Evolutionary conservation across 2,113 vertebrate species (phyloP).

Genomic region (Athene cunicularia): DNA sequence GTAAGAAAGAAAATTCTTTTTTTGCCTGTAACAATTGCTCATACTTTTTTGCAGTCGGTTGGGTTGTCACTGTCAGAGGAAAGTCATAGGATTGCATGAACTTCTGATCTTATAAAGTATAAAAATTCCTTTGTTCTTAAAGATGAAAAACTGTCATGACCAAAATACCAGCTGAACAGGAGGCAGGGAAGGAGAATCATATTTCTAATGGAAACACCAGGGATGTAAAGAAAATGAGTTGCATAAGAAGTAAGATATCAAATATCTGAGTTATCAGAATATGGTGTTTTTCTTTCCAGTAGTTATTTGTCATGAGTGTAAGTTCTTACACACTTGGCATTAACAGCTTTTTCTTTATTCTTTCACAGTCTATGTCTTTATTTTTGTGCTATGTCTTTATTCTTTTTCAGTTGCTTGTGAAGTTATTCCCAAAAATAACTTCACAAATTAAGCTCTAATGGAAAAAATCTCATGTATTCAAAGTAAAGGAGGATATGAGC

Average conservation of each 20-base stretch:
- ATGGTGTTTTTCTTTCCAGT: background rate
- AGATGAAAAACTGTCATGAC: conserved; percentile 1
- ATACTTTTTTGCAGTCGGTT: background rate
- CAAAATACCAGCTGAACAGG: conserved; percentile 31
- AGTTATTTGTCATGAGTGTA: background rate
- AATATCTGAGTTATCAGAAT: background rate
- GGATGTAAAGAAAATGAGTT: background rate
- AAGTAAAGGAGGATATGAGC: background rate
- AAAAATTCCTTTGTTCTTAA: conserved; percentile 28
- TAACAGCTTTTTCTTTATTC: background rate
- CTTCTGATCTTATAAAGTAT: background rate
- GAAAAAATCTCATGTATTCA: background rate
- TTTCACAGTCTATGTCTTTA: background rate
- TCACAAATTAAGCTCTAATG: background rate
- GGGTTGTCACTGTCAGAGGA: background rate
- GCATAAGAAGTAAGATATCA: background rate
- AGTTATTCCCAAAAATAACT: conserved; percentile 11
- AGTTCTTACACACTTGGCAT: background rate
- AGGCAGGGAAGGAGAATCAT: background rate
- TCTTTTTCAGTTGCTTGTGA: background rate
- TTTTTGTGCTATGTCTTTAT: background rate
- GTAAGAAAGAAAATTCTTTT: background rate
- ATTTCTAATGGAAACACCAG: conserved; percentile 44
- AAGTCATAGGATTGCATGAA: background rate
- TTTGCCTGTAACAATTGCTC: background rate